phyloP scores from a whole-genome alignment of 2,113 vertebrate species.

The Pterocles orientalis region DNA sequence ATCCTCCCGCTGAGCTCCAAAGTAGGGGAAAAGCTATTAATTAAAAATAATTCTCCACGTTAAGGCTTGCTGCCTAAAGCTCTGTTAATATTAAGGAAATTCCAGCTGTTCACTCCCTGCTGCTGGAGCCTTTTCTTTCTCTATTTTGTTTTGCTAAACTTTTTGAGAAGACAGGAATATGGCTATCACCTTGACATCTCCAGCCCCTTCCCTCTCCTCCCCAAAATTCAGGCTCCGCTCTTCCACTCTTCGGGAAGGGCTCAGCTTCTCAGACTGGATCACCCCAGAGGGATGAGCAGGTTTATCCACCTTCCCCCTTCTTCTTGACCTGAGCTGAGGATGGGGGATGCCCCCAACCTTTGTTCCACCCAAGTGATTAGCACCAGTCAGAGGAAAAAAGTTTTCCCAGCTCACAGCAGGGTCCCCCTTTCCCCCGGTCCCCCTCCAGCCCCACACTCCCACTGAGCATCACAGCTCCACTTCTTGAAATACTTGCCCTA shows the following conservation, averaged over 20 bases:
- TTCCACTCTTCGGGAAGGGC: background rate
- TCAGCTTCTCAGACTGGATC: background rate
- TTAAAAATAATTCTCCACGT: slow-evolving; percentile 59
- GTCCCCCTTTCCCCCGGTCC: background rate
- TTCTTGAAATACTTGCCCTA: background rate
- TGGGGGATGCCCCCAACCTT: background rate
- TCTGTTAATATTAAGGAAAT: slow-evolving; percentile 62
- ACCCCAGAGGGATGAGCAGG: background rate
- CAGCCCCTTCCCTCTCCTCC: background rate
- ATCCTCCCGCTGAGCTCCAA: slow-evolving; percentile 55
- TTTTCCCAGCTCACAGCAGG: background rate
- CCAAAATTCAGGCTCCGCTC: background rate
- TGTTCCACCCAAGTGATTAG: background rate
- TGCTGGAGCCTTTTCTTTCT: slow-evolving; percentile 40
- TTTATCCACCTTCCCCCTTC: background rate
- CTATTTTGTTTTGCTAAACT: slow-evolving; percentile 54
- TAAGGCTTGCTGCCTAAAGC: slow-evolving; percentile 43
- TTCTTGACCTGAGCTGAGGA: background rate
- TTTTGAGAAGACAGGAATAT: background rate
- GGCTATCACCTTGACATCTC: rapidly evolving
- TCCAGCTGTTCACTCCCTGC: slow-evolving; percentile 45
- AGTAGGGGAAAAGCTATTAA: slow-evolving; percentile 47
- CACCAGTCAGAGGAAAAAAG: background rate
- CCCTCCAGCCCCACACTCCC: background rate
- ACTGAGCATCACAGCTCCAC: background rate